Conservation (phyloP, 1,140 invertebrate genomes). For the Manduca sexta region DNA sequence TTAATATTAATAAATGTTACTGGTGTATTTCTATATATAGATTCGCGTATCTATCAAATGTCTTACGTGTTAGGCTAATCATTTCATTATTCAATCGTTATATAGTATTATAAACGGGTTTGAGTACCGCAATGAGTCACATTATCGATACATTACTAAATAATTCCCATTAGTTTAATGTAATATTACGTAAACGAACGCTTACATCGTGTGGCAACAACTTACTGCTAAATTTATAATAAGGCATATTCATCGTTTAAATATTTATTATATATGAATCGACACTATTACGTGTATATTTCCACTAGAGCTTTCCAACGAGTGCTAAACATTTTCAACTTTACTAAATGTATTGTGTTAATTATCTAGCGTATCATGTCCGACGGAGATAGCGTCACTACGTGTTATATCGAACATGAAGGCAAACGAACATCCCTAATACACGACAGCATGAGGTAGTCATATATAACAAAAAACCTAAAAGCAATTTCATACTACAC, state of each 20-base stretch:
- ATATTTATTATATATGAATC: slow-evolving; percentile 17
- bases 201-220: slow-evolving; percentile 16
- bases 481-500: slow-evolving; percentile 29
- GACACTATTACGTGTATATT: slow-evolving; percentile 21
- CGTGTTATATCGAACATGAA: background rate
- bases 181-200: background rate
- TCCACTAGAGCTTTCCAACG: slow-evolving; percentile 21
- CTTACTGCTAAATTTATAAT: slow-evolving; percentile 24
- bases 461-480: slow-evolving; percentile 37
- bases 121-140: background rate
- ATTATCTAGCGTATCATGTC: slow-evolving; percentile 1
- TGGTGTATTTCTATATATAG: background rate
- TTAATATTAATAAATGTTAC: background rate
- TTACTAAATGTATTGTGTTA: background rate
- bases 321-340: slow-evolving; percentile 15
- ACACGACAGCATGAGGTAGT: slow-evolving; percentile 60
- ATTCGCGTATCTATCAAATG: background rate
- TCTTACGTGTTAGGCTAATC: background rate
- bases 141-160: too few relatives aligned
- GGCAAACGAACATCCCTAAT: slow-evolving; percentile 20
- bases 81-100: background rate
- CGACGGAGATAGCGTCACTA: background rate
- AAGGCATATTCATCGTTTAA: slow-evolving; percentile 22
- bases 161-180: too few relatives aligned
- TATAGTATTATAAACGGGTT: background rate